Evolutionary conservation across 2,888 invertebrate species (phyloP).

Genomic region (Aelia acuminata): DNA sequence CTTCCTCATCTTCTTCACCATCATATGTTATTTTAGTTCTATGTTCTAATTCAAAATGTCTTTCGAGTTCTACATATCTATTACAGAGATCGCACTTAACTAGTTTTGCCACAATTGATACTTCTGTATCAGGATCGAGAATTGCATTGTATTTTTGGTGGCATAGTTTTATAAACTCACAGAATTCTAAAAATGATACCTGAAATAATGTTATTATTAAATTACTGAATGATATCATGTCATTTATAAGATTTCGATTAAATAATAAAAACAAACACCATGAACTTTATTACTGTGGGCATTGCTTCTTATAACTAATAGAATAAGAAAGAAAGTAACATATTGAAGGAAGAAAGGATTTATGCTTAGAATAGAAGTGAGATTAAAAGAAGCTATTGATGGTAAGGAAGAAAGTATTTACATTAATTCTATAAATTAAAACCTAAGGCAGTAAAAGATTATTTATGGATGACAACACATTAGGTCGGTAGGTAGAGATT

Average conservation of each 20-base stretch:
- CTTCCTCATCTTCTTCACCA: background rate
- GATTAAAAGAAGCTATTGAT: too few relatives aligned
- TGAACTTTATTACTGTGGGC: background rate
- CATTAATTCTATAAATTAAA: too few relatives aligned
- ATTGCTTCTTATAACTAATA: background rate
- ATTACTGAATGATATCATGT: background rate
- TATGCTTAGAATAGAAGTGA: too few relatives aligned
- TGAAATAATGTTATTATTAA: conserved; percentile 8
- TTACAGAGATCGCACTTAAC: background rate
- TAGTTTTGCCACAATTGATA: background rate
- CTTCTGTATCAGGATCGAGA: background rate
- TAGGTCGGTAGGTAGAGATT: background rate
- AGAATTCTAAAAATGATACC: conserved; percentile 42
- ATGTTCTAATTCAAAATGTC: background rate
- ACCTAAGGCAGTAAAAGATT: background rate
- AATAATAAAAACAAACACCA: background rate
- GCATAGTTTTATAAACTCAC: conserved; percentile 23
- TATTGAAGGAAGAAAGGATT: too few relatives aligned
- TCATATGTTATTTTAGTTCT: background rate
- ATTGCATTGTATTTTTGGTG: background rate
- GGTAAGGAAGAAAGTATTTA: too few relatives aligned
- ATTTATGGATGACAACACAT: background rate
- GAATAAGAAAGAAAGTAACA: background rate
- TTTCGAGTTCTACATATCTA: background rate
- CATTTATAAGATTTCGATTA: background rate